A percentile compares a stretch with the other conserved stretches of the same genome.
These are phyloP conservation scores for Vidua macroura DNA, from an alignment of 2,113 vertebrate genomes.

Conservation along the genomic window DNA sequence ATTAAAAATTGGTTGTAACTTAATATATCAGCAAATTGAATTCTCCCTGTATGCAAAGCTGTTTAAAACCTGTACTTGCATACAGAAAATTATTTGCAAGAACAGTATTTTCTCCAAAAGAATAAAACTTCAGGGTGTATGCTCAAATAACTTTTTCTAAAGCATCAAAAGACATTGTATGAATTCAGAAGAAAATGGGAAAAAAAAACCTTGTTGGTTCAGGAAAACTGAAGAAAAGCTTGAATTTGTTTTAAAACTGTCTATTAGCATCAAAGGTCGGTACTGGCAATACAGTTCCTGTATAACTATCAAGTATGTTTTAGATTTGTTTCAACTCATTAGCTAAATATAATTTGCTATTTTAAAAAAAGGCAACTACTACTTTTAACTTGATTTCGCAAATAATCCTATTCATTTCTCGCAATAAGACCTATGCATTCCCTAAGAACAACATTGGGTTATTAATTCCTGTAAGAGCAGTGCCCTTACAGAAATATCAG, in stretches of 20 bases:
- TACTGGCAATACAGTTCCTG: slow-evolving; percentile 45
- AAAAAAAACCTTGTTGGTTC: not conserved
- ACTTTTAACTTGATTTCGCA: slow-evolving; percentile 70
- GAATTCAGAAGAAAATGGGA: not conserved
- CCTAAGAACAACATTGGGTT: not conserved
- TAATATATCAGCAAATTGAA: not conserved
- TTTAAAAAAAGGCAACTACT: slow-evolving; percentile 39
- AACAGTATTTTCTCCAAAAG: not conserved
- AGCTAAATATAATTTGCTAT: slow-evolving; percentile 69
- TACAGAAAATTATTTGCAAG: not conserved
- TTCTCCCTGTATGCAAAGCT: not conserved
- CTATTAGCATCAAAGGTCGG: slow-evolving; percentile 47
- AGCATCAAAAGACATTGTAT: not conserved
- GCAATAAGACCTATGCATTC: slow-evolving; percentile 39
- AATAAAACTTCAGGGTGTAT: not conserved
- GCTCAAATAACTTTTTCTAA: not conserved
- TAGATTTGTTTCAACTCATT: slow-evolving; percentile 71
- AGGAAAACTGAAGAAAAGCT: slow-evolving; percentile 29
- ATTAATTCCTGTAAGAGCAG: slow-evolving; percentile 55
- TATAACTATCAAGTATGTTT: slow-evolving; percentile 40
- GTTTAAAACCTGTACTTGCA: not conserved
- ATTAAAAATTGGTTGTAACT: not conserved
- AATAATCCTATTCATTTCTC: slow-evolving; percentile 72
- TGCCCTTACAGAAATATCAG: not conserved
- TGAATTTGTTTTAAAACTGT: slow-evolving; percentile 14